Conservation (phyloP, 2,888 invertebrate genomes). For the Dendrolimus pini region DNA sequence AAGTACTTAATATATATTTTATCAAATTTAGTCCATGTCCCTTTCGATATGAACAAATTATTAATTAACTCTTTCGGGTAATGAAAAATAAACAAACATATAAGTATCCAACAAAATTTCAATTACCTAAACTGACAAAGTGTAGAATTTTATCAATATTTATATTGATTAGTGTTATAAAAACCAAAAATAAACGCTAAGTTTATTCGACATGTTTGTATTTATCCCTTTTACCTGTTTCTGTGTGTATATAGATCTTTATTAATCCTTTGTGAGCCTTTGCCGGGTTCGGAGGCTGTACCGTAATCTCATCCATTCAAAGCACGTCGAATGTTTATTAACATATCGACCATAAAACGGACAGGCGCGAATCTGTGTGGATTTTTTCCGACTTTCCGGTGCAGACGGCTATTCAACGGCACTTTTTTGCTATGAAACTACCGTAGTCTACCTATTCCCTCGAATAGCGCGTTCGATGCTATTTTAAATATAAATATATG, state of each 20-base stretch:
- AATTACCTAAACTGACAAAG: too few relatives aligned
- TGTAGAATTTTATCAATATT: neutral
- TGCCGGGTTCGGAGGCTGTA: slow-evolving; percentile 17
- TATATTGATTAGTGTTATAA: neutral
- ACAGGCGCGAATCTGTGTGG: slow-evolving; percentile 47
- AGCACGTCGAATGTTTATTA: slow-evolving; percentile 66
- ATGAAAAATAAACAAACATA: too few relatives aligned
- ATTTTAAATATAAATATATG: too few relatives aligned
- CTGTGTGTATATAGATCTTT: slow-evolving; percentile 19
- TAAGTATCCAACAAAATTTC: too few relatives aligned
- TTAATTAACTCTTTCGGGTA: too few relatives aligned
- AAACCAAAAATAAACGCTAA: neutral
- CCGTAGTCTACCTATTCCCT: slow-evolving; percentile 29
- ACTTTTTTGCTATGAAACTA: slow-evolving; percentile 37
- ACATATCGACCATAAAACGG: slow-evolving; percentile 64
- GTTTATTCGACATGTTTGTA: neutral
- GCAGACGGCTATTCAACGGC: slow-evolving; percentile 49
- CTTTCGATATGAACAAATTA: too few relatives aligned
- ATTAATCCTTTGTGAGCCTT: slow-evolving; percentile 24
- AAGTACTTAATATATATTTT: too few relatives aligned
- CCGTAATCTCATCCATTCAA: slow-evolving; percentile 51
- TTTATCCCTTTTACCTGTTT: slow-evolving; percentile 4
- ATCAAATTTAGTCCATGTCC: too few relatives aligned
- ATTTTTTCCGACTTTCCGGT: slow-evolving; percentile 54
- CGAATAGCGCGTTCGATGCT: slow-evolving; percentile 14